Evolutionary conservation across 2,888 invertebrate genomes (phyloP).

Genomic region (Selenia dentaria): DNA sequence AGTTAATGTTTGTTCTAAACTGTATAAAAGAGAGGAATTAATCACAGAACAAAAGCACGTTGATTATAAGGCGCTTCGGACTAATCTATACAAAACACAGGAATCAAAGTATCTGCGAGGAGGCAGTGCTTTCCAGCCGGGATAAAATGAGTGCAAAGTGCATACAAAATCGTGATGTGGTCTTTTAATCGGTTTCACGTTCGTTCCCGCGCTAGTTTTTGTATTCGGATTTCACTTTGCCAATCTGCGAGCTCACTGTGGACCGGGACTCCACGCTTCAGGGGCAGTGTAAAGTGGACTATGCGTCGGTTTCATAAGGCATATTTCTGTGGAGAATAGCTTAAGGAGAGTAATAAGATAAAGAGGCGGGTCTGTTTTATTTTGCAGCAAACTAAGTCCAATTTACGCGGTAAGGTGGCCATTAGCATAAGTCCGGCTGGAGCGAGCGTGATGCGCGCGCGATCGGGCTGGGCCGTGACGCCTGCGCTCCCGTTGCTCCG

Average conservation of each 20-base stretch:
- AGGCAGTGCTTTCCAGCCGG: slow-evolving; percentile 61
- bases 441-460: slow-evolving; percentile 76
- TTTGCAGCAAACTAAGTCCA: slow-evolving; percentile 77
- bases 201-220: slow-evolving; percentile 80
- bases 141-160: slow-evolving; percentile 82
- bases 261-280: slow-evolving; percentile 46
- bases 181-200: slow-evolving; percentile 84
- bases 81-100: slow-evolving; percentile 69
- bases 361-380: slow-evolving; percentile 79
- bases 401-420: slow-evolving; percentile 79
- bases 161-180: slow-evolving; percentile 84
- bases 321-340: slow-evolving; percentile 48
- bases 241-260: slow-evolving; percentile 69
- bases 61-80: slow-evolving; percentile 73
- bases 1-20: slow-evolving; percentile 34
- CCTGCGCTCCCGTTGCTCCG: slow-evolving; percentile 39
- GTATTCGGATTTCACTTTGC: slow-evolving; percentile 79
- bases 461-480: slow-evolving; percentile 67
- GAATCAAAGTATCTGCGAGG: slow-evolving; percentile 68
- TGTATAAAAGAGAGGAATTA: slow-evolving; percentile 41
- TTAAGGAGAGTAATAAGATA: slow-evolving; percentile 71
- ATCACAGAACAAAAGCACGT: slow-evolving; percentile 59
- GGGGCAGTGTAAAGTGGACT: slow-evolving; percentile 53
- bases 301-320: slow-evolving; percentile 53
- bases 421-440: slow-evolving; percentile 81